Evolutionary conservation across 2,888 invertebrate genomes (phyloP).

Genomic region (Chironomus riparius): DNA sequence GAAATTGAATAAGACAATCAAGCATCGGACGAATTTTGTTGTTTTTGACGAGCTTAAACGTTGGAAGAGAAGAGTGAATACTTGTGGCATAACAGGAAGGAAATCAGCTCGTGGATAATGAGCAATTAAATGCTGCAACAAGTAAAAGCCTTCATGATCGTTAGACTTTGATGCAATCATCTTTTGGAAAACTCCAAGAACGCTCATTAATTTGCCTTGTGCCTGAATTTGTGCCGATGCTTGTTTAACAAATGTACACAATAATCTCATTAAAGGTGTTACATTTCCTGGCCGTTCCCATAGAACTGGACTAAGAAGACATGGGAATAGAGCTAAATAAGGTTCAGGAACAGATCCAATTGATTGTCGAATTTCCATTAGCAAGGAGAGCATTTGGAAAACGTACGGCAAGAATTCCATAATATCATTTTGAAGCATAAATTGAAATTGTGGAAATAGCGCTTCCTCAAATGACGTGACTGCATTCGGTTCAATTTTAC

Average conservation of each 20-base stretch:
- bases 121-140: constrained; percentile 77
- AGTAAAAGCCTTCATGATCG: constrained; percentile 92
- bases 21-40: constrained; percentile 82
- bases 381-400: constrained; percentile 89
- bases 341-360: constrained; percentile 59
- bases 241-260: constrained; percentile 75
- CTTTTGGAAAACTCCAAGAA: constrained; percentile 94
- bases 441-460: constrained; percentile 91
- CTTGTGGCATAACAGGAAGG: constrained; percentile 70
- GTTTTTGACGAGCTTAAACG: constrained; percentile 89
- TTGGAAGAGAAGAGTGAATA: constrained; percentile 88
- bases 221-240: constrained; percentile 59
- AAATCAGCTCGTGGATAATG: constrained; percentile 69
- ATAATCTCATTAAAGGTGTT: constrained; percentile 81
- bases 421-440: constrained; percentile 83
- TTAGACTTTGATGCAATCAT: constrained; percentile 89
- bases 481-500: constrained; percentile 67
- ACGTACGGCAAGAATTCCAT: constrained; percentile 94
- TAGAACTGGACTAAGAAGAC: constrained; percentile 76
- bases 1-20: constrained; percentile 84
- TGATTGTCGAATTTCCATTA: constrained; percentile 65
- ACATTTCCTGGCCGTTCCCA: constrained; percentile 94
- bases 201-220: constrained; percentile 61
- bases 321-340: constrained; percentile 84
- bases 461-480: constrained; percentile 84